Conservation (phyloP, 2,113 vertebrate genomes). For the Martes martes region DNA sequence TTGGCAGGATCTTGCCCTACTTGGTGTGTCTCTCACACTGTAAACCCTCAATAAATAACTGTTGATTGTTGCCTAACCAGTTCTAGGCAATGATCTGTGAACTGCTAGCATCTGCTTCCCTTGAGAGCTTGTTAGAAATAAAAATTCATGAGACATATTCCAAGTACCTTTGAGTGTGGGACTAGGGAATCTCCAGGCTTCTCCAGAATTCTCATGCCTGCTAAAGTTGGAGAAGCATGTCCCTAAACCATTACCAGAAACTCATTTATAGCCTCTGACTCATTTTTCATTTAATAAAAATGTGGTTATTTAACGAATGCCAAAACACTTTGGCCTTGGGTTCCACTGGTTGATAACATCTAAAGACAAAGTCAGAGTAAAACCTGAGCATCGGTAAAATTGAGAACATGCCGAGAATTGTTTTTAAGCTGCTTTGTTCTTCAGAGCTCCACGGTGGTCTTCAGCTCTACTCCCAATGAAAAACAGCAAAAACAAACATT, state of each 20-base stretch:
- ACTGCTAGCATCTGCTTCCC: neutral
- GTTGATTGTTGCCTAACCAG: neutral
- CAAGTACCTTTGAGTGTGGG: neutral
- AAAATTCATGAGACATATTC: neutral
- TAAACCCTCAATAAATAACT: neutral
- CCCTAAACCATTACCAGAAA: neutral
- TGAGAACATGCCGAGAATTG: neutral
- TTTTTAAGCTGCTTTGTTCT: neutral
- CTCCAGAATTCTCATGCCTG: neutral
- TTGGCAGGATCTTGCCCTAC: neutral
- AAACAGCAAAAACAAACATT: neutral
- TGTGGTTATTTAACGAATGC: slow-evolving; percentile 30
- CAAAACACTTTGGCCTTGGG: neutral
- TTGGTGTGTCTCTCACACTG: neutral
- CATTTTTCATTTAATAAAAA: slow-evolving; percentile 38
- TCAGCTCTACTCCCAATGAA: neutral
- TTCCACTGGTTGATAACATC: neutral
- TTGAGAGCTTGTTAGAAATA: neutral
- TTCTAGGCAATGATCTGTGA: neutral
- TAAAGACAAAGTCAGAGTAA: neutral
- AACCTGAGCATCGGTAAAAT: neutral
- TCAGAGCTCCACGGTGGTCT: neutral
- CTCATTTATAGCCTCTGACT: slow-evolving; percentile 12
- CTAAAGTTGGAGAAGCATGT: neutral
- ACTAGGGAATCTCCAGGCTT: neutral